Percentiles rank a stretch among this genome's conserved stretches.
Evolutionary conservation across 2,888 invertebrate genomes (phyloP).

Genomic region (Aleiodes leptofemur): DNA sequence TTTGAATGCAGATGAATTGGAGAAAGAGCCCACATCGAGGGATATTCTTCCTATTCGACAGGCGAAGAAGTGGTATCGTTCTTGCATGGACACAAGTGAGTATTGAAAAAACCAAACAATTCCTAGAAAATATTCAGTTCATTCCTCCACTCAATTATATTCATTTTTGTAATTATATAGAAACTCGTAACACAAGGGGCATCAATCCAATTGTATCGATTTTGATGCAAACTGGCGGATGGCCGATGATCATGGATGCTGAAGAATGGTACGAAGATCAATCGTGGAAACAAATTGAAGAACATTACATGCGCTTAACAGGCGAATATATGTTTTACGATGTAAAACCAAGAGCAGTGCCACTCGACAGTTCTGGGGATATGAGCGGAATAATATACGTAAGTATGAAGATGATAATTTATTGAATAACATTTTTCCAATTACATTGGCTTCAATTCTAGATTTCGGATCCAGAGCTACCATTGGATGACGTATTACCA

Average conservation of each 20-base stretch:
- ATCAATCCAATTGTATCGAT: slow-evolving; percentile 55
- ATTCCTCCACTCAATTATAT: slow-evolving; percentile 3
- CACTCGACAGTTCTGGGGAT: too few species aligned
- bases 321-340: slow-evolving; percentile 48
- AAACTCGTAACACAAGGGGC: slow-evolving; percentile 46
- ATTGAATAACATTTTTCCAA: too few species aligned
- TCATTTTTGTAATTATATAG: not conserved
- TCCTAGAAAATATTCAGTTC: slow-evolving; percentile 39
- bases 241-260: slow-evolving; percentile 56
- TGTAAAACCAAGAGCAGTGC: not conserved
- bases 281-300: slow-evolving; percentile 61
- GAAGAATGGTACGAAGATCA: slow-evolving; percentile 60
- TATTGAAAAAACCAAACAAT: not conserved
- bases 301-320: slow-evolving; percentile 55
- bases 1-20: slow-evolving; percentile 50
- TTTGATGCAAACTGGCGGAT: too few species aligned
- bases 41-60: slow-evolving; percentile 58
- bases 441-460: too few species aligned
- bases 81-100: slow-evolving; percentile 54
- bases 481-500: slow-evolving; percentile 35
- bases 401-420: too few species aligned
- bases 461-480: slow-evolving; percentile 3
- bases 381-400: too few species aligned
- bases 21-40: slow-evolving; percentile 32
- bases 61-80: slow-evolving; percentile 58